Evolutionary conservation across 2,113 vertebrate genomes (phyloP).

Genomic region (Psophia crepitans): DNA sequence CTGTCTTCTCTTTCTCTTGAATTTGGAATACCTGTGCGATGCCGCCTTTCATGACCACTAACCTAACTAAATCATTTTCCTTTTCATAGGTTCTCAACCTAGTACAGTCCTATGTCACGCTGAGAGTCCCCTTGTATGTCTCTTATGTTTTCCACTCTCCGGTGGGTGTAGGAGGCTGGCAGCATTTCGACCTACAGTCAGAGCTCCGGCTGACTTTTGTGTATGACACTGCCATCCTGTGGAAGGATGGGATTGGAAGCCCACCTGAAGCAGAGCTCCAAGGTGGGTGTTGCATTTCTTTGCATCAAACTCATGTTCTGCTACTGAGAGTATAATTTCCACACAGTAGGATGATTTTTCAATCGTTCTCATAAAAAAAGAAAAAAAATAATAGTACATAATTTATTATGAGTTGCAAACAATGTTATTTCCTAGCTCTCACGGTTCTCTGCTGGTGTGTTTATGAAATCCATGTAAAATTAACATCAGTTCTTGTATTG

Average conservation of each 20-base stretch:
- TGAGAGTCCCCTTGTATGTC: slow-evolving; percentile 90
- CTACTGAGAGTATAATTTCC: not conserved
- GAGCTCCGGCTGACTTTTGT: slow-evolving; percentile 94
- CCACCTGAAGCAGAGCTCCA: slow-evolving; percentile 90
- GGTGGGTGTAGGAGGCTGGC: slow-evolving; percentile 87
- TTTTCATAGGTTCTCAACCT: slow-evolving; percentile 87
- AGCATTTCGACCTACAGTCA: slow-evolving; percentile 92
- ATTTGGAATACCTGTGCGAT: not conserved
- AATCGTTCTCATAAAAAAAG: not conserved
- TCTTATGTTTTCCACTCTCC: slow-evolving; percentile 94
- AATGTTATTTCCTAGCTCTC: not conserved
- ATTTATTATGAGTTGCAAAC: not conserved
- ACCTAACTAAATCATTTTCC: not conserved
- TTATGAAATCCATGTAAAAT: not conserved
- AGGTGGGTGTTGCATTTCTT: slow-evolving; percentile 64
- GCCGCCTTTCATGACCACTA: not conserved
- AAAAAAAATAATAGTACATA: not conserved
- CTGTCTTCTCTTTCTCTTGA: not conserved
- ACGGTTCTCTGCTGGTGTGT: not conserved
- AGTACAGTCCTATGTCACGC: slow-evolving; percentile 93
- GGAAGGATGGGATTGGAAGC: slow-evolving; percentile 90
- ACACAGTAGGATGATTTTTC: not conserved
- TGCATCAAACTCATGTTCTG: not conserved
- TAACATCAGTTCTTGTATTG: not conserved
- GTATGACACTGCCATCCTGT: slow-evolving; percentile 96